These are phyloP conservation scores for Trigoniulus corallinus DNA, from an alignment of 1,140 invertebrate genomes.

Conservation along the genomic window DNA sequence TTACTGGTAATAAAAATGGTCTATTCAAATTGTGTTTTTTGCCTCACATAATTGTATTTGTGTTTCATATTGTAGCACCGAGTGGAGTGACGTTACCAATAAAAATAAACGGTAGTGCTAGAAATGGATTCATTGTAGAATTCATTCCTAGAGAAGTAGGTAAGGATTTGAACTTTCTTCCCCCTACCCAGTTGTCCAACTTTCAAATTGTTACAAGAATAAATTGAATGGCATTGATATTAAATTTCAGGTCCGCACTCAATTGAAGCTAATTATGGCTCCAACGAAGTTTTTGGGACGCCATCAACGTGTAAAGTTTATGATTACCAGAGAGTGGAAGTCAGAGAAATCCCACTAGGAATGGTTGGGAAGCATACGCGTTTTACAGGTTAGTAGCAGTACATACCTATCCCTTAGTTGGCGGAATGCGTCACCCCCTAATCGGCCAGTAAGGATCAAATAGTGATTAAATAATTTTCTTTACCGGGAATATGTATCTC, in stretches of 20 bases:
- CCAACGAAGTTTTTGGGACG: conserved; percentile 70
- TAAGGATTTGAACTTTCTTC: conserved; percentile 12
- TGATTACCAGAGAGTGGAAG: conserved; percentile 45
- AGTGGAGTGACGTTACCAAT: conserved; percentile 48
- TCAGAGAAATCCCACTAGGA: conserved; percentile 65
- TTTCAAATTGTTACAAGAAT: neutral
- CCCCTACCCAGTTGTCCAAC: no score
- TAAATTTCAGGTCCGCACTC: conserved; percentile 51
- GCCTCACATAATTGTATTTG: conserved; percentile 2
- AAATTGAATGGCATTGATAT: conserved; percentile 1
- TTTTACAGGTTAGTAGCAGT: conserved; percentile 43
- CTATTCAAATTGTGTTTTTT: neutral
- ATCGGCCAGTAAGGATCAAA: neutral
- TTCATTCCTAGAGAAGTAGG: conserved; percentile 76
- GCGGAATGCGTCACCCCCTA: no score
- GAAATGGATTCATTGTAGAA: conserved; percentile 70
- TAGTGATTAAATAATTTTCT: neutral
- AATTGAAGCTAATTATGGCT: conserved; percentile 79
- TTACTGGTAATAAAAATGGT: conserved; percentile 39
- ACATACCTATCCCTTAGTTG: neutral
- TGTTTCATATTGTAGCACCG: conserved; percentile 29
- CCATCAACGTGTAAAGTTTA: conserved; percentile 86
- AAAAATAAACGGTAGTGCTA: conserved; percentile 70
- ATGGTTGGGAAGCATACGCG: conserved; percentile 60
- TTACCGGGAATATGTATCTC: neutral